Conservation (phyloP, 2,113 vertebrate species). For the Argyrosomus japonicus region DNA sequence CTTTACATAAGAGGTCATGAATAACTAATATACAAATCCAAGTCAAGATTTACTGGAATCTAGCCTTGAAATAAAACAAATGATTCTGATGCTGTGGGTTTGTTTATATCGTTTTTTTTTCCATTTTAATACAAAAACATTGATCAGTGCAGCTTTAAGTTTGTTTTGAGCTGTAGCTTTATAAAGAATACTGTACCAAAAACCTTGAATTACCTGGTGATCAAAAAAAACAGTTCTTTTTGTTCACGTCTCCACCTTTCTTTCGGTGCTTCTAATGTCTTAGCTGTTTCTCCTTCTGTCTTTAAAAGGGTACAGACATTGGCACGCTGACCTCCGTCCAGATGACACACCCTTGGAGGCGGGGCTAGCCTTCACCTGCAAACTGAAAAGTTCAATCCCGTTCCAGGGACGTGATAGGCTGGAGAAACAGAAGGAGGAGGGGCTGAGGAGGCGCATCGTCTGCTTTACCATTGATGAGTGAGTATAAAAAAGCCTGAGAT, state of each 20-base stretch:
- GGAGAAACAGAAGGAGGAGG: conserved; percentile 88
- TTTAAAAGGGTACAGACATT: conserved; percentile 92
- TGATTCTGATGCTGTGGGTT: background rate
- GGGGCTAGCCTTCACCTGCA: conserved; percentile 94
- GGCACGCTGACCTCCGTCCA: conserved; percentile 93
- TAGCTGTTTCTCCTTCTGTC: background rate
- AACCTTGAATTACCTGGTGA: background rate
- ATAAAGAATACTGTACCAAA: background rate
- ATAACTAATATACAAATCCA: background rate
- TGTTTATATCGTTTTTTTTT: background rate
- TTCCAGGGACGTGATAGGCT: conserved; percentile 91
- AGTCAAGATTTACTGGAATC: background rate
- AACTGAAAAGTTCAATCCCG: conserved; percentile 87
- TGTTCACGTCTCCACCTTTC: background rate
- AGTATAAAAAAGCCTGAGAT: conserved; percentile 70
- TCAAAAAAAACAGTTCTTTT: background rate
- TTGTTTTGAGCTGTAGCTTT: background rate
- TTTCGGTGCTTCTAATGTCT: background rate
- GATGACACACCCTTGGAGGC: conserved; percentile 94
- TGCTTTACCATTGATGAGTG: conserved; percentile 93
- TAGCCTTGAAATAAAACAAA: background rate
- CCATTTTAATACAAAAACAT: background rate
- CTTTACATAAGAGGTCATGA: background rate
- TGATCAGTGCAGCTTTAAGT: background rate
- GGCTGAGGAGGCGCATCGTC: conserved; percentile 89